Base-by-base conservation (phyloP, 2,113 vertebrate genomes). In the Entosphenus tridentatus region DNA sequence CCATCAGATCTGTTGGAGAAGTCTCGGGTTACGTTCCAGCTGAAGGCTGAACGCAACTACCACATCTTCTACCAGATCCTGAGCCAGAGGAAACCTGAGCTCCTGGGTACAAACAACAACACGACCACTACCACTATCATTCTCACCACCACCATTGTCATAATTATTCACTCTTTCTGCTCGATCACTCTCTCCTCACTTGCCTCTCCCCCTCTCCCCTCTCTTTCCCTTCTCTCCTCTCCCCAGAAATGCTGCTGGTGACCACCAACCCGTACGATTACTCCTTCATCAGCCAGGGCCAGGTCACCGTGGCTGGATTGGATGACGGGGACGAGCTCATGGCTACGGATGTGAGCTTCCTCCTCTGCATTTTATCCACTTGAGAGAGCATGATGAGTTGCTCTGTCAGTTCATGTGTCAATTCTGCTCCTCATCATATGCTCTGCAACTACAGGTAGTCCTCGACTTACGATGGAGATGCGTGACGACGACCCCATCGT, bases 61-160 rank as follows among this genome's bases (percentile, higher is more conserved):
- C 87, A 91, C 73, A 90, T 95, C 76, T 92, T 89, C 79, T 95
- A 92, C 73, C 88, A 95, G 78, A 95, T 92, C 73, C 78, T 88
- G 69, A 90, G 87, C 57, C 86, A 86, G 54, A 82, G 76, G 78
- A 93, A 86, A 76, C 86, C 87, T 1, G 86, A 93, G 70, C 78
- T 89, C 67, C 78, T 88, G 56, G 88, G 87, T 91, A 69, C 62
- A 65, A 39, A 39, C 39, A 39, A 39, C 39, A 39, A 39, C 39
- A 39, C 39, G 39, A 39, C 39, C 39, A 39, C 39, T 39, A 39
- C 39, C 5, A 39, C 39, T 5, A 39, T 39, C 39, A 39, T 39
- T 39, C 39, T 39, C 39, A 39, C 39, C 39, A 39, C 39, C 39
- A 39, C 39, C 39, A 39, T 39, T 39, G 39, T 39, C 39, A 39